phyloP scores from a whole-genome alignment of 2,113 vertebrate species.

The Cololabis saira region DNA sequence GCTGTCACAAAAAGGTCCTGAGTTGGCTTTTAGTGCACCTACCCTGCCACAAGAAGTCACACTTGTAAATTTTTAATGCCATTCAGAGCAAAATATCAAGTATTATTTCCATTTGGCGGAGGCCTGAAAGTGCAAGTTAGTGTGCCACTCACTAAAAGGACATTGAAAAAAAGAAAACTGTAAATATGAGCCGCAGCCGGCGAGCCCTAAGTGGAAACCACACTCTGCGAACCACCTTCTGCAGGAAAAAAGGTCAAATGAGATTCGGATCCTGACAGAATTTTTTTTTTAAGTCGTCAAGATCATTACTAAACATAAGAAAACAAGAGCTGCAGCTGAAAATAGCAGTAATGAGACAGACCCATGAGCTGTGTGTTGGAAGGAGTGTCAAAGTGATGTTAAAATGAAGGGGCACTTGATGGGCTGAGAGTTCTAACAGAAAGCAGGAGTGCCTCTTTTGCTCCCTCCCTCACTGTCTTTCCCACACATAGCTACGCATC shows the following conservation, averaged over 20 bases:
- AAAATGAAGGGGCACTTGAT: slow-evolving; percentile 62
- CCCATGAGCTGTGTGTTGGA: slow-evolving; percentile 49
- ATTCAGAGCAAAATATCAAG: slow-evolving; percentile 35
- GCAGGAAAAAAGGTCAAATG: slow-evolving; percentile 58
- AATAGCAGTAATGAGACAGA: slow-evolving; percentile 69
- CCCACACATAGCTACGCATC: neutral
- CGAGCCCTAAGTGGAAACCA: slow-evolving; percentile 32
- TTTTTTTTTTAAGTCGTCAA: slow-evolving; percentile 27
- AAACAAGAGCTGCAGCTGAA: slow-evolving; percentile 48
- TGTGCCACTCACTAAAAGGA: slow-evolving; percentile 38
- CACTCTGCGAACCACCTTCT: slow-evolving; percentile 61
- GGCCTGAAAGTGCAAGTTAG: slow-evolving; percentile 51
- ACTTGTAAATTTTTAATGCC: slow-evolving; percentile 50
- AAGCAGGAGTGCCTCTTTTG: slow-evolving; percentile 20
- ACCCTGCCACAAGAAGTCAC: slow-evolving; percentile 32
- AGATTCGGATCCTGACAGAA: slow-evolving; percentile 59
- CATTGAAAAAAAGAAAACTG: slow-evolving; percentile 40
- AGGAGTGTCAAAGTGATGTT: slow-evolving; percentile 57
- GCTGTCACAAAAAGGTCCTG: slow-evolving; percentile 50
- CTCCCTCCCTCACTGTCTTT: slow-evolving; percentile 14
- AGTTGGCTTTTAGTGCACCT: slow-evolving; percentile 24
- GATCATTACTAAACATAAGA: slow-evolving; percentile 59
- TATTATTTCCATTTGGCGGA: slow-evolving; percentile 53
- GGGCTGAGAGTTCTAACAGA: slow-evolving; percentile 54
- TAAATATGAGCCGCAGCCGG: slow-evolving; percentile 68